These are phyloP conservation scores for Drosophila siamana DNA, from an alignment of 2,888 invertebrate species.

Conservation along the genomic window DNA sequence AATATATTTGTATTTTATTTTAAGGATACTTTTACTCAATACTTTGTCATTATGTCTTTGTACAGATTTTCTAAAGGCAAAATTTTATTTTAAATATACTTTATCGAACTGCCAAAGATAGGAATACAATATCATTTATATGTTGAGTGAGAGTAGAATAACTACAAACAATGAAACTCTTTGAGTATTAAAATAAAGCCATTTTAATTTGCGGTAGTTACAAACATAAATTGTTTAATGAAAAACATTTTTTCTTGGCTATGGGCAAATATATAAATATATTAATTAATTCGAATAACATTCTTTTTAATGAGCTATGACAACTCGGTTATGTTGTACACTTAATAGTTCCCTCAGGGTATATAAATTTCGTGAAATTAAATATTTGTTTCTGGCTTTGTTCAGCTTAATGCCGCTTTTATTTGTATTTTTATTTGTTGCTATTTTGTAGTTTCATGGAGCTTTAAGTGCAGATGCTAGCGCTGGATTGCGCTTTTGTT, in stretches of 20 bases:
- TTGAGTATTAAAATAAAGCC: no score
- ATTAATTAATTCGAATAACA: constrained; percentile 1
- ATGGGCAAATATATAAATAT: not conserved
- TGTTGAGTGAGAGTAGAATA: no score
- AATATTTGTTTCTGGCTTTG: constrained; percentile 10
- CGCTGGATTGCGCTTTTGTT: constrained; percentile 40
- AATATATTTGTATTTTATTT: no score
- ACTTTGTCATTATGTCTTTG: no score
- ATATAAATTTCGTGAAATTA: constrained; percentile 15
- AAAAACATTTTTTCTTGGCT: not conserved
- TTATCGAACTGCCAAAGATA: no score
- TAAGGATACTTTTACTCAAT: no score
- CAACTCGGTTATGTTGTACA: not conserved
- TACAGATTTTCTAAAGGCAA: no score
- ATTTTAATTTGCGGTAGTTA: not conserved
- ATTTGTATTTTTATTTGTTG: constrained; percentile 54
- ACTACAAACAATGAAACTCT: no score
- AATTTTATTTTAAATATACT: no score
- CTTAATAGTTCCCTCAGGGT: constrained; percentile 23
- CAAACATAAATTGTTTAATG: not conserved
- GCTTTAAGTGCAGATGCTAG: constrained; percentile 65
- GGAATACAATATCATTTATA: no score
- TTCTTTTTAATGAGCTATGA: not conserved
- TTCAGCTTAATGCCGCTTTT: constrained; percentile 40
- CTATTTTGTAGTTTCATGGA: constrained; percentile 55